Base-by-base conservation (phyloP, 2,888 invertebrate species). In the Drosophila paranaensis region DNA sequence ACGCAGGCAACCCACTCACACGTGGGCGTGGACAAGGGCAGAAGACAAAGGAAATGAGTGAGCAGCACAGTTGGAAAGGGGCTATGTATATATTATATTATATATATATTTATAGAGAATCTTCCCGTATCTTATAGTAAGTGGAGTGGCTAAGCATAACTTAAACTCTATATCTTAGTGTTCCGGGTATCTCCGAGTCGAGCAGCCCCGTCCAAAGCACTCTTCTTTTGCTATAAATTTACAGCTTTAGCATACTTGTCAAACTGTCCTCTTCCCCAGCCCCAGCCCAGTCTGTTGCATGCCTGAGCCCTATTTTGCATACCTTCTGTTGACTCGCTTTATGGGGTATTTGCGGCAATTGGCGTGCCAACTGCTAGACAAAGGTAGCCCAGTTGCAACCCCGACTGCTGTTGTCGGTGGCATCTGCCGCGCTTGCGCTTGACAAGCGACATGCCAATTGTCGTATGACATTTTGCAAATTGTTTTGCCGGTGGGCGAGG, bases 391-490 rank as follows among this genome's bases (percentile, higher is more conserved):
- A 48, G 58, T 64, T 45, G 27, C 43, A 62, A 60, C 53, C 62
- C 61, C 60, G 48, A 46, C 46, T 45, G 27, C 50, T 46, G 50
- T 66, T 60, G 63, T 37, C 53, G 53, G 81, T 81, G 78, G 81
- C 81, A 77, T 81, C 79, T 78, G 81, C 81, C 57, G 60, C 77
- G 73, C 77, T 65, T 65, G 68, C 77, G 68, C 70, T 62, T 50
- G 56, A 60, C 79, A 76, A 74, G 64, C 85, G 55, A 63, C 51
- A 27, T 39, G 65, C 58, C 82, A 84, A 78, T 83, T 87, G 78
- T 53, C 45, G 54, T 57, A 80, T 88, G 82, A 70, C 86, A 83
- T 86, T 88, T 66, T 68, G 55, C 51, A 76, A 81, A 83, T 83
- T 76, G 83, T 45, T 50, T 50, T 50, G 10, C 2, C 2, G 4